Percentiles rank a stretch among this genome's conserved stretches.
phyloP scores from a whole-genome alignment of 2,113 vertebrate species.

The Zapornia atra region DNA sequence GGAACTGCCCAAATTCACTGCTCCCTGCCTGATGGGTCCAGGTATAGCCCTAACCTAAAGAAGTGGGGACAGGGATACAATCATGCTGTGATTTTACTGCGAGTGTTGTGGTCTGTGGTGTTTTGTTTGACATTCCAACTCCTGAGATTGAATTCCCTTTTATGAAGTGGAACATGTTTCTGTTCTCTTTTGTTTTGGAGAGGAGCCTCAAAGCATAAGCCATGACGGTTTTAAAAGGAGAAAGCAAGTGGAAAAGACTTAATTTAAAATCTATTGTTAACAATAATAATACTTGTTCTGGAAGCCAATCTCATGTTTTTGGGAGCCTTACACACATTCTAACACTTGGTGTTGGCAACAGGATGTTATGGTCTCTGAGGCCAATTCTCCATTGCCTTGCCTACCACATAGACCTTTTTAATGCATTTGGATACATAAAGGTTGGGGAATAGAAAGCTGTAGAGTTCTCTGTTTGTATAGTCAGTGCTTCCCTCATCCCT shows the following conservation, averaged over 20 bases:
- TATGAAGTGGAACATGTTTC: background rate
- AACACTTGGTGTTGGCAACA: background rate
- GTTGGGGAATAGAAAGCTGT: background rate
- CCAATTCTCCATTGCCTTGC: background rate
- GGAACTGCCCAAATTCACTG: background rate
- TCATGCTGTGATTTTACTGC: background rate
- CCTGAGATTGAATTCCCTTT: background rate
- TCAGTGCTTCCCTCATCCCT: background rate
- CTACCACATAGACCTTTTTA: background rate
- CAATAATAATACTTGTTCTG: background rate
- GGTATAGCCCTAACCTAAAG: background rate
- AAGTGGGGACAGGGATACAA: background rate
- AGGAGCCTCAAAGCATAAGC: background rate
- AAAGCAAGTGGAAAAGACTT: background rate
- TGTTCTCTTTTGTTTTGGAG: slow-evolving; percentile 18
- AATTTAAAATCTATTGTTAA: slow-evolving; percentile 47
- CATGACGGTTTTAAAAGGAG: background rate
- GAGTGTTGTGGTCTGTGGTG: background rate
- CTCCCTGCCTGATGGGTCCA: background rate
- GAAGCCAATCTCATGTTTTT: background rate
- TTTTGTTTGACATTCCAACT: background rate
- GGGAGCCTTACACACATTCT: background rate
- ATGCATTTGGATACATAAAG: background rate
- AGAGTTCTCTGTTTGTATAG: background rate
- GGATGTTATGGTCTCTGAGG: background rate